A percentile compares a stretch with the other conserved stretches of the same genome.
Conservation (phyloP, 2,113 vertebrate species). For the Bos indicus region DNA sequence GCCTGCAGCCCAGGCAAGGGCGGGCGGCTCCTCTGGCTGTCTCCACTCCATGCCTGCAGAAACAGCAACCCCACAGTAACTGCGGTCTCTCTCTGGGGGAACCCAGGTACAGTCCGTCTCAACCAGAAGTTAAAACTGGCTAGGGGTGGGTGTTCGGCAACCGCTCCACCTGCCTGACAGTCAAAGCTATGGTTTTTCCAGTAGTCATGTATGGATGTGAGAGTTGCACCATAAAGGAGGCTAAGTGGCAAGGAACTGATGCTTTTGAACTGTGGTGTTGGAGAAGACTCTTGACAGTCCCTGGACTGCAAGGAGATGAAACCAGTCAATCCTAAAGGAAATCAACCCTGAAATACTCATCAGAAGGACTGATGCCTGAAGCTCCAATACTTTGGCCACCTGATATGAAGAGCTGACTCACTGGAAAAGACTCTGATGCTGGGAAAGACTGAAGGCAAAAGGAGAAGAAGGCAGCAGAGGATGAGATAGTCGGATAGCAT, state of each 20-base stretch:
- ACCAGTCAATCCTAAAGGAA: neutral
- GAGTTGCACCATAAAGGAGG: neutral
- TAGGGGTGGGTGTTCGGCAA: neutral
- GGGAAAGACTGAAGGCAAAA: neutral
- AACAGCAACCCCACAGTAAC: neutral
- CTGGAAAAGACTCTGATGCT: neutral
- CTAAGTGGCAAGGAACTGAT: neutral
- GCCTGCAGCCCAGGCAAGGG: neutral
- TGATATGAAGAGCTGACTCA: neutral
- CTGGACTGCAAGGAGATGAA: neutral
- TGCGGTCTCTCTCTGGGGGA: rapidly evolving
- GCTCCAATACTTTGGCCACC: neutral
- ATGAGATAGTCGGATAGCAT: neutral
- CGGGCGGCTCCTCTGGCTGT: rapidly evolving
- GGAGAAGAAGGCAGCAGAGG: neutral
- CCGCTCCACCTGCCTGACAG: neutral
- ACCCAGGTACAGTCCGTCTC: rapidly evolving
- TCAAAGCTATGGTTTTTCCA: neutral
- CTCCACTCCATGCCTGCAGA: rapidly evolving
- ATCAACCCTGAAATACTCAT: neutral
- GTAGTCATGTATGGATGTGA: neutral
- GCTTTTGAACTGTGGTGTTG: neutral
- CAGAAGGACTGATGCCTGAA: neutral
- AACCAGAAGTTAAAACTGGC: neutral
- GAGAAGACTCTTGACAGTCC: neutral